Evolutionary conservation across 2,113 vertebrate genomes (phyloP).

Genomic region (Thamnophis sirtalis): DNA sequence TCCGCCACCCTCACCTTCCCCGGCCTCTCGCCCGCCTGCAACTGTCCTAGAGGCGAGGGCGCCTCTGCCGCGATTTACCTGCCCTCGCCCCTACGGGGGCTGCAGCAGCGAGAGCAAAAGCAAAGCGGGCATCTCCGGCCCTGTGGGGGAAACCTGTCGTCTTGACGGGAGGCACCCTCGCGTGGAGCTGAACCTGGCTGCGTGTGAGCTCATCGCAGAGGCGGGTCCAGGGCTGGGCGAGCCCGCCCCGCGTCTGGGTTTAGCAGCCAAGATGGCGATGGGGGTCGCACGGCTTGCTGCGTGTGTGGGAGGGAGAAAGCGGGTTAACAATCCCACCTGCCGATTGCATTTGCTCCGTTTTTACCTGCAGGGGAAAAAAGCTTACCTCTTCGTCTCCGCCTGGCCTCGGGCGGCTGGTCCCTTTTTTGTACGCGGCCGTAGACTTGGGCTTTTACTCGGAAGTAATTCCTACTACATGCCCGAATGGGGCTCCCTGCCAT

Average conservation of each 20-base stretch:
- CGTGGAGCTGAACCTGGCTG: neutral
- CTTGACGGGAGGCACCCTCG: neutral
- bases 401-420: neutral
- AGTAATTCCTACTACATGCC: neutral
- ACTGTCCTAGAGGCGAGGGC: neutral
- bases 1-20: no score
- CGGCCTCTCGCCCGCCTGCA: neutral
- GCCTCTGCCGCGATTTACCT: neutral
- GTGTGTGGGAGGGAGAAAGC: neutral
- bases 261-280: neutral
- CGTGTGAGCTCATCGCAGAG: slow-evolving; percentile 14
- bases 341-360: neutral
- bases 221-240: neutral
- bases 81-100: neutral
- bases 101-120: neutral
- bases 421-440: neutral
- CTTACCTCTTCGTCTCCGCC: neutral
- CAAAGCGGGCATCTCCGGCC: neutral
- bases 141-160: no score
- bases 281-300: accelerated
- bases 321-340: neutral
- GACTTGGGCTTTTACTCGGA: neutral
- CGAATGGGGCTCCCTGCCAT: no score
- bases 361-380: neutral
- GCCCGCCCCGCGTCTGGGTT: slow-evolving; percentile 11